These are phyloP conservation scores for Drosophila watanabei DNA, from an alignment of 1,140 invertebrate species.

Conservation along the genomic window DNA sequence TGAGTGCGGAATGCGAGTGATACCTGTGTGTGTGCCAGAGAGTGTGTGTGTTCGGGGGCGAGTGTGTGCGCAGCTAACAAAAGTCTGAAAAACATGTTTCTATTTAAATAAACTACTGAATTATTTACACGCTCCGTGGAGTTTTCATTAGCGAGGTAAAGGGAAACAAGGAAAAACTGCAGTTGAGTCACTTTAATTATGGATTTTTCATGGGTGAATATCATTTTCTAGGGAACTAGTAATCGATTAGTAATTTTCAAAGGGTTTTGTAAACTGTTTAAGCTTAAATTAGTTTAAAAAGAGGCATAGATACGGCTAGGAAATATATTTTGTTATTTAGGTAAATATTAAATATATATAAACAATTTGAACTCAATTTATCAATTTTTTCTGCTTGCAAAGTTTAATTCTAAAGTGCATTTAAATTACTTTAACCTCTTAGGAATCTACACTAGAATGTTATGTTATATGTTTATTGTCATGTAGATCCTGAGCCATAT, in stretches of 20 bases:
- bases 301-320: too few relatives aligned
- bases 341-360: too few relatives aligned
- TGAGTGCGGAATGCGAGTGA: constrained; percentile 46
- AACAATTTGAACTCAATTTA: background rate
- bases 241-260: background rate
- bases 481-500: too few relatives aligned
- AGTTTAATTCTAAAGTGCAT: too few relatives aligned
- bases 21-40: constrained; percentile 1
- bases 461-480: too few relatives aligned
- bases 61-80: constrained; percentile 57
- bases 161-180: constrained; percentile 1
- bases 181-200: constrained; percentile 1
- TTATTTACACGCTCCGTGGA: constrained; percentile 68
- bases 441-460: too few relatives aligned
- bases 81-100: constrained; percentile 84
- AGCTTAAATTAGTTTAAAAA: too few relatives aligned
- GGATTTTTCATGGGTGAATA: background rate
- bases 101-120: constrained; percentile 83
- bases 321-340: too few relatives aligned
- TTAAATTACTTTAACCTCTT: too few relatives aligned
- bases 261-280: background rate
- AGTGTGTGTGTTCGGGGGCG: constrained; percentile 22
- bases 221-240: background rate
- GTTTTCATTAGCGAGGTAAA: constrained; percentile 14
- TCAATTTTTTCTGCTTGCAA: too few relatives aligned